Base-by-base conservation (phyloP, 2,113 vertebrate genomes). In the Scartelaos histophorus region DNA sequence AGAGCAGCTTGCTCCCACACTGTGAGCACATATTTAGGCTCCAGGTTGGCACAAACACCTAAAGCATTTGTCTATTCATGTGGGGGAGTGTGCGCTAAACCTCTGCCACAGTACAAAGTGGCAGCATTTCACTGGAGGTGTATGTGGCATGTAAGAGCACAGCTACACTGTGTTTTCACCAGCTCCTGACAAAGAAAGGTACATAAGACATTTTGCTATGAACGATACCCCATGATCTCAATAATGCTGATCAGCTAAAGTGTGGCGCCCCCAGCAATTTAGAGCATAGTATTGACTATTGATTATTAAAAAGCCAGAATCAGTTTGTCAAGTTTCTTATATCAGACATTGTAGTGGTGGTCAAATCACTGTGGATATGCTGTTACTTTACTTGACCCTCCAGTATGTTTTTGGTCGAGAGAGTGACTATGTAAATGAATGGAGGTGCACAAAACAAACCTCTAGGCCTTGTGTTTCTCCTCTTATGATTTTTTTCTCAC, bases 11-110 rank as follows among this genome's bases (percentile, higher is more conserved):
- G 92, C 92, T 88, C 89, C 74, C 71, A 86, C 82, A 85, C 90
- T 93, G 94, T 89, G 92, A 93, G 91, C 93, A 92, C 90, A 87
- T 61, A 93, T 93, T 90, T 92, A 86, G 83, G 91, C 51, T 94
- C 89, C 92, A 93, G 89, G 92, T 93, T 95, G 92, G 85, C 73
- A 74, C 43, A 1, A 12, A 29, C 83, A 83, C 83, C 73, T 19
- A 78, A 87, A 91, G 83, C 62, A 71, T 87, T 60, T 79, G 83
- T 81, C 87, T 87, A 90, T 84, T 84, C 90, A 75, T 87, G 86
- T 83, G 72, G 70, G 85, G 83, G 43, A 4, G 86, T 64, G 72
- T 80, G 85, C 90, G 84, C 66, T 49, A 47, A 71, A 74, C 69
- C 34, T 25, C 16, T 46, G 70, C 56, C 56, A 58, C 22, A 25